Evolutionary conservation across 2,113 vertebrate genomes (phyloP).

Genomic region (Irena cyanogastra): DNA sequence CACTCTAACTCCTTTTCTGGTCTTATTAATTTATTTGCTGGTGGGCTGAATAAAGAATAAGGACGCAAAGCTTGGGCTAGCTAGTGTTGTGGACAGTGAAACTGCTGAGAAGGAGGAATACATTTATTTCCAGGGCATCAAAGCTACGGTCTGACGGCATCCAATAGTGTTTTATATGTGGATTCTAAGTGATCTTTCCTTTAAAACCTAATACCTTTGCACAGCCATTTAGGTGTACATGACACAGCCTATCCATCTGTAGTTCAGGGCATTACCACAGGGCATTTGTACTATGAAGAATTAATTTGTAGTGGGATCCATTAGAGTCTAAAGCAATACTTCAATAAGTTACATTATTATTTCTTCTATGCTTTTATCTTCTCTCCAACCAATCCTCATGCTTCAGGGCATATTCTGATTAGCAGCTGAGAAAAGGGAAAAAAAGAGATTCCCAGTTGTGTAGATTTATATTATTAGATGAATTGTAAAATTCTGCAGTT

Average conservation of each 20-base stretch:
- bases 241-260: background rate
- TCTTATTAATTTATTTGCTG: background rate
- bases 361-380: slow-evolving; percentile 53
- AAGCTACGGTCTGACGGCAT: background rate
- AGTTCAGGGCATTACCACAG: slow-evolving; percentile 10
- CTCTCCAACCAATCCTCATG: slow-evolving; percentile 34
- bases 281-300: slow-evolving; percentile 1
- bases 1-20: background rate
- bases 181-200: background rate
- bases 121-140: background rate
- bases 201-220: background rate
- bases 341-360: slow-evolving; percentile 48
- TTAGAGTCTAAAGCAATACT: slow-evolving; percentile 53
- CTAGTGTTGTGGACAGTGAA: background rate
- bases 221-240: background rate
- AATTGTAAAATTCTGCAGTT: slow-evolving; percentile 34
- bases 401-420: slow-evolving; percentile 62
- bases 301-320: slow-evolving; percentile 31
- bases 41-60: background rate
- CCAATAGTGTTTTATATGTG: background rate
- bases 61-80: background rate
- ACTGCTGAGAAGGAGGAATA: background rate
- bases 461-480: slow-evolving; percentile 38
- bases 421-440: slow-evolving; percentile 23
- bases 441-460: slow-evolving; percentile 33